Percentiles rank a stretch among this genome's conserved stretches.
These are phyloP conservation scores for Leptogaster cylindrica DNA, from an alignment of 2,888 invertebrate genomes.

Conservation along the genomic window DNA sequence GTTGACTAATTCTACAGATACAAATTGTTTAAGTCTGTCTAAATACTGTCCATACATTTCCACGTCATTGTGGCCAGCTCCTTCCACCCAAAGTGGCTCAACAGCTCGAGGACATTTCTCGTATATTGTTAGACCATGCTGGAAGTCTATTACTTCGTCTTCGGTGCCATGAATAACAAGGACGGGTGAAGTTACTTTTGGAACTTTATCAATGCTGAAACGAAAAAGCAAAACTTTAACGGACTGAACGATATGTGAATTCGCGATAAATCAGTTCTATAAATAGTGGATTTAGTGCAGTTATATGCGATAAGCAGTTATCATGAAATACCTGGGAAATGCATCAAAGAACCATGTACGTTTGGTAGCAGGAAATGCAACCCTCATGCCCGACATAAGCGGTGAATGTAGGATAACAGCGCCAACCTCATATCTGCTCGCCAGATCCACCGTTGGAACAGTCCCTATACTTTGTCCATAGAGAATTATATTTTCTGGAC, in stretches of 20 bases:
- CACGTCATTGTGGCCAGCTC: conserved; percentile 95
- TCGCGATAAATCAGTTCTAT: neutral
- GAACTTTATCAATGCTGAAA: conserved; percentile 93
- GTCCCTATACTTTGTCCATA: conserved; percentile 97
- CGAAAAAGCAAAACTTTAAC: conserved; percentile 18
- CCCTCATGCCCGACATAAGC: conserved; percentile 94
- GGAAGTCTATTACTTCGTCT: conserved; percentile 96
- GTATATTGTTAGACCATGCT: conserved; percentile 91
- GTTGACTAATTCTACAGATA: conserved; percentile 85
- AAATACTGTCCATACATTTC: conserved; percentile 93
- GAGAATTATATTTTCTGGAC: conserved; percentile 90
- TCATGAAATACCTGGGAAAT: conserved; percentile 82
- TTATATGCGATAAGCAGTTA: neutral
- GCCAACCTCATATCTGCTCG: conserved; percentile 85
- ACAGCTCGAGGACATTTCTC: conserved; percentile 93
- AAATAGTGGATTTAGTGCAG: neutral
- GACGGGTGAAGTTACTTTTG: conserved; percentile 92
- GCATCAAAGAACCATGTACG: conserved; percentile 97
- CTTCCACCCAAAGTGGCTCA: conserved; percentile 94
- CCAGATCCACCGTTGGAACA: conserved; percentile 92
- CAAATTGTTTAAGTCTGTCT: conserved; percentile 91
- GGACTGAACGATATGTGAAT: neutral
- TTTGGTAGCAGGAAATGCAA: conserved; percentile 92
- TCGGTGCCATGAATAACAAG: conserved; percentile 96
- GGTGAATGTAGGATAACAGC: conserved; percentile 94